Percentiles rank a stretch among this genome's conserved stretches.
Conservation (phyloP, 2,888 invertebrate genomes). For the Melitaea athalia region DNA sequence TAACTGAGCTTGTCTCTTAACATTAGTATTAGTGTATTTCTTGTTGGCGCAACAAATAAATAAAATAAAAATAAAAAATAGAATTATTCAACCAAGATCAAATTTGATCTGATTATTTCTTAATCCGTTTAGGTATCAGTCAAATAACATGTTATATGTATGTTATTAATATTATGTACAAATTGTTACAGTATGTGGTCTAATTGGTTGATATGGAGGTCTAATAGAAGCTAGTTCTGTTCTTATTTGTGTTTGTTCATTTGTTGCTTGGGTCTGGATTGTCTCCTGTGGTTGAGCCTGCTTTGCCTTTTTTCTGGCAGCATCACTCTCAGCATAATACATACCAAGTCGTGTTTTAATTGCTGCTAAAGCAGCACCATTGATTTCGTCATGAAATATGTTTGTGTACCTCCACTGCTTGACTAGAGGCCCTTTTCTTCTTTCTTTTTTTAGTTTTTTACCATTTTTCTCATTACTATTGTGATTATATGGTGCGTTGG, state of each 20-base stretch:
- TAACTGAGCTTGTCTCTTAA: too few species aligned
- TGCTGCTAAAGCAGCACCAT: slow-evolving; percentile 76
- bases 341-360: slow-evolving; percentile 79
- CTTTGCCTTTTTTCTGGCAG: slow-evolving; percentile 74
- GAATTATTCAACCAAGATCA: slow-evolving; percentile 1
- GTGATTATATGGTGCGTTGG: slow-evolving; percentile 55
- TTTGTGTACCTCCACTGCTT: slow-evolving; percentile 83
- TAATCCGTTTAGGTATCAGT: slow-evolving; percentile 14
- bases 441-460: slow-evolving; percentile 70
- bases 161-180: slow-evolving; percentile 51
- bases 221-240: slow-evolving; percentile 35
- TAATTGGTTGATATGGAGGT: slow-evolving; percentile 52
- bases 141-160: slow-evolving; percentile 6
- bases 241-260: slow-evolving; percentile 49
- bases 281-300: slow-evolving; percentile 63
- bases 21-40: too few species aligned
- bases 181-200: slow-evolving; percentile 73
- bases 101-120: slow-evolving; percentile 18
- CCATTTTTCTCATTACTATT: slow-evolving; percentile 49
- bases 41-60: too few species aligned
- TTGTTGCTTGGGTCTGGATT: slow-evolving; percentile 60
- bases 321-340: slow-evolving; percentile 79
- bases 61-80: too few species aligned
- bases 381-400: slow-evolving; percentile 81
- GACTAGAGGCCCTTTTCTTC: slow-evolving; percentile 72